A percentile compares a stretch with the other conserved stretches of the same genome.
Conservation (phyloP, 2,888 invertebrate species). For the Prostheceraeus crozeri region DNA sequence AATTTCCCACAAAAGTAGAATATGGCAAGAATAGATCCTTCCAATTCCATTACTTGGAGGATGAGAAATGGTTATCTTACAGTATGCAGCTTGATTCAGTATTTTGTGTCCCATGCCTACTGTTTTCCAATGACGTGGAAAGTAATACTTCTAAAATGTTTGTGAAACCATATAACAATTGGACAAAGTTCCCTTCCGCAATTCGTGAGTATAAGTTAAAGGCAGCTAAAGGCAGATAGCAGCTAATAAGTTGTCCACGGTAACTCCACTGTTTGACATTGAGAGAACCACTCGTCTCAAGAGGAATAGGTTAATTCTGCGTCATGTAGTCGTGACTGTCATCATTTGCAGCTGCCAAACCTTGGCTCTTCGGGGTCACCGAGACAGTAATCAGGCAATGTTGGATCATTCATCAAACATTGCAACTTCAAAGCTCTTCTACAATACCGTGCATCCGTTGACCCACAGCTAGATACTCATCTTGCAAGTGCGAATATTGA, state of each 20-base stretch:
- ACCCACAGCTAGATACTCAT: not conserved
- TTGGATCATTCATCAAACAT: not conserved
- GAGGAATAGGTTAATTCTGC: conserved; percentile 6
- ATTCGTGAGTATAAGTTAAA: not conserved
- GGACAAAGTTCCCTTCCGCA: not conserved
- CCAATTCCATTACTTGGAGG: conserved; percentile 7
- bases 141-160: no score
- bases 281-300: conserved; percentile 3
- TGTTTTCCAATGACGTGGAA: not conserved
- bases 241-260: not conserved
- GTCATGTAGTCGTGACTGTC: conserved; percentile 3
- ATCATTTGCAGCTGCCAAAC: not conserved
- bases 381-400: conserved; percentile 4
- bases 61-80: conserved; percentile 1
- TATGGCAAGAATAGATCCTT: conserved; percentile 1
- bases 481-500: not conserved
- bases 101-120: not conserved
- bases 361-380: not conserved
- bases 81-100: conserved; percentile 3
- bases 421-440: not conserved
- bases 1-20: not conserved
- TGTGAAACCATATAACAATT: no score
- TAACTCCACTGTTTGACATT: not conserved
- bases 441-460: not conserved
- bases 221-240: not conserved